Evolutionary conservation across 2,113 vertebrate genomes (phyloP), one percentile per base, ranked within the genome.

Genomic region (Tricholaema leucomelas): DNA sequence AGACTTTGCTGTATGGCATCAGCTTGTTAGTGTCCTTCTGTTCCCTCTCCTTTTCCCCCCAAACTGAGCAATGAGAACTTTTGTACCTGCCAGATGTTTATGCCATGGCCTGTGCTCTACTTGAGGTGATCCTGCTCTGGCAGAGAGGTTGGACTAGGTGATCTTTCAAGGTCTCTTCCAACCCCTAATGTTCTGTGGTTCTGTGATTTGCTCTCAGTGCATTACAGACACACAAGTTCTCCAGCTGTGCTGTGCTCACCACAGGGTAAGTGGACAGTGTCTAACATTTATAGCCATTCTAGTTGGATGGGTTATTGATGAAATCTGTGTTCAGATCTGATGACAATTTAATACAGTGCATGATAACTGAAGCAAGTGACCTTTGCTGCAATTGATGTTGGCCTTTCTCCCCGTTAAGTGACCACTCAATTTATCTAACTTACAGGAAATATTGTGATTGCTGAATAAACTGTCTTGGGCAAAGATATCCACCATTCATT

Each of bases 391-490:
- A 92, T 95, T 96, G 94, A 93, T 71, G 82, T 83, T 97, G 97
- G 85, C 97, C 97, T 97, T 96, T 97, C 81, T 96, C 94, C 82
- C 88, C 94, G 83, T 97, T 96, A 97, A 97, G 92, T 97, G 97
- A 97, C 96, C 91, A 2, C 84, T 93, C 96, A 96, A 97, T 98
- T 97, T 97, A 98, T 97, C 97, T 97, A 97, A 97, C 95, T 98
- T 97, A 97, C 21, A 85, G 94, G 81, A 97, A 97, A 93, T 96
- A 94, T 64, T 87, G 94, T 96, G 96, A 97, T 96, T 96, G 96
- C 87, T 97, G 95, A 97, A 96, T 97, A 95, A 96, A 94, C 87
- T 97, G 96, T 97, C 97, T 81, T 84, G 90, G 48, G 75, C 85
- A 92, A 95, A 97, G 93, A 95, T 97, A 96, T 66, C 87, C 50